A percentile compares a stretch with the other conserved stretches of the same genome.
phyloP scores from a whole-genome alignment of 2,113 vertebrate species.

The Gobio gobio region DNA sequence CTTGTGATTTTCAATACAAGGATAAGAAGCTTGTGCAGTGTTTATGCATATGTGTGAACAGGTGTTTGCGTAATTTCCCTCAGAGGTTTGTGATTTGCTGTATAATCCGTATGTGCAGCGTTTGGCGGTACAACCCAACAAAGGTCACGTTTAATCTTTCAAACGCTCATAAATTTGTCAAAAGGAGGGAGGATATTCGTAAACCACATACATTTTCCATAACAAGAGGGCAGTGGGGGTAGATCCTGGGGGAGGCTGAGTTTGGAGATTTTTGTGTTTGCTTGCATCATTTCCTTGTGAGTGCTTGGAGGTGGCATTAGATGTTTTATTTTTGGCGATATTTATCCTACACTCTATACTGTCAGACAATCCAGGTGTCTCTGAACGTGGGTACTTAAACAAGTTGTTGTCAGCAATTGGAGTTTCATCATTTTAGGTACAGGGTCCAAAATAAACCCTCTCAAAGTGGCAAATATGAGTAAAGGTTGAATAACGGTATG shows the following conservation, averaged over 20 bases:
- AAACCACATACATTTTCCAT: slow-evolving; percentile 6
- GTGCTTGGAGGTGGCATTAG: background rate
- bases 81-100: slow-evolving; percentile 4
- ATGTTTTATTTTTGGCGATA: slow-evolving; percentile 1
- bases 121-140: background rate
- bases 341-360: background rate
- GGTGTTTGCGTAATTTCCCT: slow-evolving; percentile 11
- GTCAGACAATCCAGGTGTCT: background rate
- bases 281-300: background rate
- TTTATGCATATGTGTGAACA: background rate
- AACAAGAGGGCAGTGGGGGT: background rate
- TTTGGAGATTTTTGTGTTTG: slow-evolving; percentile 5
- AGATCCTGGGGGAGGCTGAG: slow-evolving; percentile 8
- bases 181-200: slow-evolving; percentile 10
- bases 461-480: background rate
- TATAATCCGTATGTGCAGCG: background rate
- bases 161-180: slow-evolving; percentile 10
- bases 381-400: background rate
- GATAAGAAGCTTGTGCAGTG: background rate
- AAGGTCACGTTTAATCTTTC: slow-evolving; percentile 34
- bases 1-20: background rate
- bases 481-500: background rate
- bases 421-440: background rate
- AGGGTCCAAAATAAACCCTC: background rate
- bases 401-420: background rate